Conservation (phyloP, 2,797 vertebrate genomes). For the Cryptoblepharus egeriae region DNA sequence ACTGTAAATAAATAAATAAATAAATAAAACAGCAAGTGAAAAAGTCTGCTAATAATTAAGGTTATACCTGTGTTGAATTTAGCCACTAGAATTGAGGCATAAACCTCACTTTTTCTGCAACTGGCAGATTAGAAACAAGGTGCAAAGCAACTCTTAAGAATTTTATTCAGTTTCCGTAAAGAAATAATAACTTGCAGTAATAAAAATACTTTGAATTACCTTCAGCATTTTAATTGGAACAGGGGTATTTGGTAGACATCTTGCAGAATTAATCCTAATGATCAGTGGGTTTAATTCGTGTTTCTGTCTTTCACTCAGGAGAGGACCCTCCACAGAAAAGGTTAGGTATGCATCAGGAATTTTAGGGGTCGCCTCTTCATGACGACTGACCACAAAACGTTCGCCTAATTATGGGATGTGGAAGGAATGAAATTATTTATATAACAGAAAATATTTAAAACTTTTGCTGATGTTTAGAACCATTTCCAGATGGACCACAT, state of each 20-base stretch:
- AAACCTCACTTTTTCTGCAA: background rate
- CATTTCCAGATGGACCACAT: background rate
- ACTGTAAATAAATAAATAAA: too few species aligned
- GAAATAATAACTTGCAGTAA: background rate
- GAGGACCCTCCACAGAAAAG: constrained; percentile 78
- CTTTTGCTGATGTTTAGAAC: background rate
- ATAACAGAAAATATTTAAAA: background rate
- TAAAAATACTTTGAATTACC: constrained; percentile 67
- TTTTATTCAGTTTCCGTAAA: background rate
- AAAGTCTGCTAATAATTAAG: too few species aligned
- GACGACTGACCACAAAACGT: constrained; percentile 64
- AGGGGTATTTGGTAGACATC: constrained; percentile 78
- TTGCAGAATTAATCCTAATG: constrained; percentile 81
- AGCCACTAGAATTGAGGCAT: too few species aligned
- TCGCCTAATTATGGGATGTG: constrained; percentile 71
- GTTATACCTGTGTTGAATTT: too few species aligned
- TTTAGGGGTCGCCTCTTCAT: constrained; percentile 61
- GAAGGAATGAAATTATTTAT: constrained; percentile 8
- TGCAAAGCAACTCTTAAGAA: background rate
- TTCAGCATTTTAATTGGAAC: constrained; percentile 76
- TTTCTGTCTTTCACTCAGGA: constrained; percentile 83
- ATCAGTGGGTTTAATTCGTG: constrained; percentile 84
- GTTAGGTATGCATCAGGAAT: constrained; percentile 77
- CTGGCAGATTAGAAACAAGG: background rate
- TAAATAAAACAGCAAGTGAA: too few species aligned